Conservation (phyloP, 1,140 invertebrate genomes). For the Drosophila equinoxialis region DNA sequence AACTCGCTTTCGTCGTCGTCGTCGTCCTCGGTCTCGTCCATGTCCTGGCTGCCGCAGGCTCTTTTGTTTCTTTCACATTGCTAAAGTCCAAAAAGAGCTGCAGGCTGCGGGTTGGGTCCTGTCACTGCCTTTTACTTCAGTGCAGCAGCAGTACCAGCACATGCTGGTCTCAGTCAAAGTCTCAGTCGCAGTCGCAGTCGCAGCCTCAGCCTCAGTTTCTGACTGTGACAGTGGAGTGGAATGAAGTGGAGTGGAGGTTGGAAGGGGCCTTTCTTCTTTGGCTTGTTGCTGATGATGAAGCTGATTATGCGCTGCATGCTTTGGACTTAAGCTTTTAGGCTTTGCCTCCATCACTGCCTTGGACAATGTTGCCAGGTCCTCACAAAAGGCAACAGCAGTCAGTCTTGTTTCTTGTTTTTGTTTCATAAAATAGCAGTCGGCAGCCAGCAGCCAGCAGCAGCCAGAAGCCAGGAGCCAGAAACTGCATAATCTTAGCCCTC, state of each 20-base stretch:
- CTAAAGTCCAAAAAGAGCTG: conserved; percentile 51
- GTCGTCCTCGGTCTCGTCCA: background rate
- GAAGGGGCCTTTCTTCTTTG: conserved; percentile 65
- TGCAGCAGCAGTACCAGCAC: background rate
- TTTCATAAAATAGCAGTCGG: conserved; percentile 66
- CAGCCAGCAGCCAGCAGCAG: conserved; percentile 49
- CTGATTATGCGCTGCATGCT: conserved; percentile 77
- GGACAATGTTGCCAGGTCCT: conserved; percentile 65
- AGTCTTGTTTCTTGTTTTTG: conserved; percentile 63
- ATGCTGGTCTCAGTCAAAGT: conserved; percentile 19
- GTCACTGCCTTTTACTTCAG: conserved; percentile 19
- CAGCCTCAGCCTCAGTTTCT: conserved; percentile 33
- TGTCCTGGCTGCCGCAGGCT: conserved; percentile 53
- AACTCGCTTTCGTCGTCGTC: no score
- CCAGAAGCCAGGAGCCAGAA: conserved; percentile 50
- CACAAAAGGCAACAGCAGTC: conserved; percentile 44
- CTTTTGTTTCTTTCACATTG: conserved; percentile 64
- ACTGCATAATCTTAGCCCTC: conserved; percentile 70
- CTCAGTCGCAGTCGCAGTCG: conserved; percentile 27
- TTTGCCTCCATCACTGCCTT: conserved; percentile 45
- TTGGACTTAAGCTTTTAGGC: conserved; percentile 53
- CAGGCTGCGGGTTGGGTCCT: conserved; percentile 29
- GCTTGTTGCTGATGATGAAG: conserved; percentile 66
- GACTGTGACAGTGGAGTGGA: conserved; percentile 60
- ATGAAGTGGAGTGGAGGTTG: conserved; percentile 1